phyloP scores from a whole-genome alignment of 2,113 vertebrate genomes.

The Chaenogobius annularis region DNA sequence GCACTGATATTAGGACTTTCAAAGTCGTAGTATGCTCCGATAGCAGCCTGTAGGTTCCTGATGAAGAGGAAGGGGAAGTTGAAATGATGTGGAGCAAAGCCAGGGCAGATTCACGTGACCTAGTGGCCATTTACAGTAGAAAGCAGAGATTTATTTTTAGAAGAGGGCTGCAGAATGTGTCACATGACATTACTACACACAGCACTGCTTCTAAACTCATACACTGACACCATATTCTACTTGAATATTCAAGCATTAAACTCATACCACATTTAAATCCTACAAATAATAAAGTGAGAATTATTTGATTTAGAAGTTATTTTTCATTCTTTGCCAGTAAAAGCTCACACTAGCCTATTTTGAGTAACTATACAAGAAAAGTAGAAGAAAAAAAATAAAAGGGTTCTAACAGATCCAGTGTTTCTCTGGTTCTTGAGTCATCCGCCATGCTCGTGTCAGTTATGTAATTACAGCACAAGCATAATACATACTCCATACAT shows the following conservation, averaged over 20 bases:
- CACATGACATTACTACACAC: conserved; percentile 48
- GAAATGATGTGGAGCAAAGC: background rate
- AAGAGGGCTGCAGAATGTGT: conserved; percentile 40
- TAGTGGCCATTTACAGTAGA: conserved; percentile 38
- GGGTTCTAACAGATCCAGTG: background rate
- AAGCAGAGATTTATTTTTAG: conserved; percentile 64
- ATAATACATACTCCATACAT: background rate
- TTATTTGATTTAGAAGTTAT: background rate
- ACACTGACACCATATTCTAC: background rate
- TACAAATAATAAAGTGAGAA: background rate
- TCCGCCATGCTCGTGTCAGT: background rate
- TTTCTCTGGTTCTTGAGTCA: background rate
- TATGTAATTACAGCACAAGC: background rate
- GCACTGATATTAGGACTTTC: conserved; percentile 97
- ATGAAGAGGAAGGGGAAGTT: background rate
- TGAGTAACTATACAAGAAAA: background rate
- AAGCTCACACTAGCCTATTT: background rate
- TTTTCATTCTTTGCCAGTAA: background rate
- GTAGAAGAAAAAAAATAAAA: background rate
- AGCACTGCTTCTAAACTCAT: conserved; percentile 8
- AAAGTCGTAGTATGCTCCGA: conserved; percentile 99
- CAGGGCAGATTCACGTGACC: conserved; percentile 21
- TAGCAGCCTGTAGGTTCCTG: conserved; percentile 98
- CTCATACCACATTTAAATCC: background rate
- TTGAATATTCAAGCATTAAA: background rate